phyloP scores from a whole-genome alignment of 2,113 vertebrate genomes.

The Cettia cetti region DNA sequence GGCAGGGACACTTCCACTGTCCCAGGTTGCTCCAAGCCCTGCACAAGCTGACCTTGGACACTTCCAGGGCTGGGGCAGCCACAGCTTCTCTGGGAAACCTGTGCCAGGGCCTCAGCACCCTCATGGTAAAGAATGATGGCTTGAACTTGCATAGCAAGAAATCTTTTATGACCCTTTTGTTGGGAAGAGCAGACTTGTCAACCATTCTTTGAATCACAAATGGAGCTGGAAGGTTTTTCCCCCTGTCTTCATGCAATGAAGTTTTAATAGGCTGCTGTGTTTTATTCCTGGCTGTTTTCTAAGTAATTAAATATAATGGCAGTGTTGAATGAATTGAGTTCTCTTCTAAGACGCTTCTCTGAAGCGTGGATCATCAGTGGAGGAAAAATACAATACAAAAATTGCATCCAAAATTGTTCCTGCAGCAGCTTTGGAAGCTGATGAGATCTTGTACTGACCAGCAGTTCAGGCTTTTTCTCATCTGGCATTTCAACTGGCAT shows the following conservation, averaged over 20 bases:
- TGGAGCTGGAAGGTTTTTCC: background rate
- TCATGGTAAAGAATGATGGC: background rate
- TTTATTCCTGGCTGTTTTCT: background rate
- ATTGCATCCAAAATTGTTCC: background rate
- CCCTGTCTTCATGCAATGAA: background rate
- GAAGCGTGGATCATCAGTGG: background rate
- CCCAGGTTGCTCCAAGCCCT: background rate
- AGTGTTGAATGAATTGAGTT: background rate
- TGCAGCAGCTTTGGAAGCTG: background rate
- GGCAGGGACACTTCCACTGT: background rate
- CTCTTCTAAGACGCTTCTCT: background rate
- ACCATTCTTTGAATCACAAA: background rate
- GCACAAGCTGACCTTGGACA: rapidly evolving
- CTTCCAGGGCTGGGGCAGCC: background rate
- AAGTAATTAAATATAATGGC: background rate
- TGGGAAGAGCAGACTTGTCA: background rate
- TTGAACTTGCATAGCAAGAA: background rate
- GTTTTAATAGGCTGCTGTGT: background rate
- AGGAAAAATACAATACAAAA: background rate
- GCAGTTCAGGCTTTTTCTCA: background rate
- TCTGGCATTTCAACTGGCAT: too few species aligned
- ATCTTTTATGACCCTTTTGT: background rate
- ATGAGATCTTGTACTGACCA: background rate
- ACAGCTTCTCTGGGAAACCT: background rate
- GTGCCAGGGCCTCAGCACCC: rapidly evolving